phyloP scores from a whole-genome alignment of 2,888 invertebrate genomes.

The Orthosia gothica region DNA sequence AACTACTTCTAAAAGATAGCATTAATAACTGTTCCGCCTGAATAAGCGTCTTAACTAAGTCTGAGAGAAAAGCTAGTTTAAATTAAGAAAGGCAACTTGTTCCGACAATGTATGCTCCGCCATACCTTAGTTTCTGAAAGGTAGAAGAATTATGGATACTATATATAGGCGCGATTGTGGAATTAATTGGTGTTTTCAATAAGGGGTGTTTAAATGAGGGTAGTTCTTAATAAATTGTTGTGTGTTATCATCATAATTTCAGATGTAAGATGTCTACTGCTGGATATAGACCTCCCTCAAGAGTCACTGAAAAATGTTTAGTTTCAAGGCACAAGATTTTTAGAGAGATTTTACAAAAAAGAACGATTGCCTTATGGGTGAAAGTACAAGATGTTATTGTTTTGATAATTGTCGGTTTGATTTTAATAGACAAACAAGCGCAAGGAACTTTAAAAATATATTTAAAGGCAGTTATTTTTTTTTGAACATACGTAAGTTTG shows the following conservation, averaged over 20 bases:
- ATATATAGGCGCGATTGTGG: constrained; percentile 3
- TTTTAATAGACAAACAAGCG: no score
- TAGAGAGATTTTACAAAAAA: background rate
- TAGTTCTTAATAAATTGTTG: background rate
- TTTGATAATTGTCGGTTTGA: no score
- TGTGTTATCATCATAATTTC: no score
- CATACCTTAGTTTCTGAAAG: constrained; percentile 38
- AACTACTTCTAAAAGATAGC: constrained; percentile 1
- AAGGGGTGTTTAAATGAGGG: background rate
- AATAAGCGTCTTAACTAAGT: constrained; percentile 23
- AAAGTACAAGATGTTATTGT: no score
- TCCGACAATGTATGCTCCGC: constrained; percentile 55
- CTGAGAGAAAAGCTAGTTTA: constrained; percentile 36
- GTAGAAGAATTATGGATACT: constrained; percentile 8
- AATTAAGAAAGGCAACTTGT: constrained; percentile 59
- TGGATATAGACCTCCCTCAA: no score
- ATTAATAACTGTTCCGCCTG: constrained; percentile 26
- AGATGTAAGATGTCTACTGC: no score
- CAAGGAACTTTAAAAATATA: no score
- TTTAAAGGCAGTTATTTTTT: background rate
- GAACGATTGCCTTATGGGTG: no score
- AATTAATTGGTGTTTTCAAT: background rate
- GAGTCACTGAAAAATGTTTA: background rate
- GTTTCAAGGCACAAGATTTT: background rate
- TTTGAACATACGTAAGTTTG: background rate